phyloP scores from a whole-genome alignment of 2,888 invertebrate species.

The Heteromurus nitidus region DNA sequence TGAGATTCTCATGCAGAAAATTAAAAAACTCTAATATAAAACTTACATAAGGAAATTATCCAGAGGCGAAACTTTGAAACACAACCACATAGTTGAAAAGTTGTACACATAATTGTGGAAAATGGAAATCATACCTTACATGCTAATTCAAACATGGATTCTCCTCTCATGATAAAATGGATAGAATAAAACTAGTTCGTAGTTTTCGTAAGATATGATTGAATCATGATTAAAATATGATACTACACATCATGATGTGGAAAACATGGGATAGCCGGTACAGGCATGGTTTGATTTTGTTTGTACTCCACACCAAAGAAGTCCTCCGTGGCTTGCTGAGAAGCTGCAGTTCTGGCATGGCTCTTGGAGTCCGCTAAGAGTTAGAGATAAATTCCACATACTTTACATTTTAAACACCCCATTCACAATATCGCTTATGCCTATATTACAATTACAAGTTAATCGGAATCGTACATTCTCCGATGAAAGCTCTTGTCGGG shows the following conservation, averaged over 20 bases:
- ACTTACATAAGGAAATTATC: background rate
- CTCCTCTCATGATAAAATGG: too few species aligned
- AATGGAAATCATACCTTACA: too few species aligned
- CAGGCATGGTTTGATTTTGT: too few species aligned
- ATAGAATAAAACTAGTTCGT: too few species aligned
- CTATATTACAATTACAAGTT: background rate
- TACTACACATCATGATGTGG: too few species aligned
- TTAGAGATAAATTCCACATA: background rate
- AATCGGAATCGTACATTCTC: slow-evolving; percentile 26
- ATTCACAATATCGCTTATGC: background rate
- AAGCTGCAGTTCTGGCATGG: slow-evolving; percentile 30
- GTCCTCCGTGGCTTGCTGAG: slow-evolving; percentile 11
- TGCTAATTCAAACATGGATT: too few species aligned
- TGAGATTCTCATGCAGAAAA: background rate
- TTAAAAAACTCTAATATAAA: background rate
- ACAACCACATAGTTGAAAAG: too few species aligned
- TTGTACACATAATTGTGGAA: too few species aligned
- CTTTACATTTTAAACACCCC: background rate
- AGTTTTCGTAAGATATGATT: too few species aligned
- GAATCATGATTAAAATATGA: too few species aligned
- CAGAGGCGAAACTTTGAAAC: too few species aligned
- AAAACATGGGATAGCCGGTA: too few species aligned
- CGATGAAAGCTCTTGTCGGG: slow-evolving; percentile 10
- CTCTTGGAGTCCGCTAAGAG: slow-evolving; percentile 24
- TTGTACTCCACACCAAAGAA: slow-evolving; percentile 7